phyloP scores from a whole-genome alignment of 2,888 invertebrate genomes.

The Ametastegia equiseti region DNA sequence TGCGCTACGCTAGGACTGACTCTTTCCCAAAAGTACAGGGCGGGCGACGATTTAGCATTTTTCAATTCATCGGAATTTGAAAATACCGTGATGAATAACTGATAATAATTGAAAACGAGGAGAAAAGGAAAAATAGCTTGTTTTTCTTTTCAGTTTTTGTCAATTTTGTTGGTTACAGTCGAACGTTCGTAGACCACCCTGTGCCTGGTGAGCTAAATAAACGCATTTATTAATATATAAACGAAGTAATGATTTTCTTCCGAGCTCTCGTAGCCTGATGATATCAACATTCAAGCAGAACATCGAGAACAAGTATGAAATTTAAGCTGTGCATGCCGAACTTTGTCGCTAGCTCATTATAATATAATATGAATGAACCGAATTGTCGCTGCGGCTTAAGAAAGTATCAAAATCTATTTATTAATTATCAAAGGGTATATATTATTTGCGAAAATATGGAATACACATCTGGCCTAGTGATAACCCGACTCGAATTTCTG shows the following conservation, averaged over 20 bases:
- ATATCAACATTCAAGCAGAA: constrained; percentile 19
- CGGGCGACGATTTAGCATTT: neutral
- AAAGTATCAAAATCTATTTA: neutral
- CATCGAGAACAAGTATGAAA: constrained; percentile 18
- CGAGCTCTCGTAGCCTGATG: neutral
- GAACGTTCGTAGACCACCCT: constrained; percentile 4
- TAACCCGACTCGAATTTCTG: neutral
- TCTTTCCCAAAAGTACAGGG: constrained; percentile 1
- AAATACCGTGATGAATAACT: too few species aligned
- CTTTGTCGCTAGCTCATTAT: neutral
- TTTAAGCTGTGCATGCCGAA: constrained; percentile 6
- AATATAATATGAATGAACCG: neutral
- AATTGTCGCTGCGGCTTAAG: neutral
- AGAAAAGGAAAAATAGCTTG: too few species aligned
- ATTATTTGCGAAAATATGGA: neutral
- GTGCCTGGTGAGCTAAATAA: neutral
- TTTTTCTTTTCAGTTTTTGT: neutral
- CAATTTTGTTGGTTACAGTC: neutral
- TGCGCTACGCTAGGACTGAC: constrained; percentile 24
- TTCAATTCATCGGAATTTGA: neutral
- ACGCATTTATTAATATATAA: neutral
- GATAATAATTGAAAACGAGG: too few species aligned
- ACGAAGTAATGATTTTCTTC: neutral
- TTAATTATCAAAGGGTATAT: neutral
- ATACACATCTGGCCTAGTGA: neutral